phyloP scores from a whole-genome alignment of 2,888 invertebrate species.

The Agriopis aurantiaria region DNA sequence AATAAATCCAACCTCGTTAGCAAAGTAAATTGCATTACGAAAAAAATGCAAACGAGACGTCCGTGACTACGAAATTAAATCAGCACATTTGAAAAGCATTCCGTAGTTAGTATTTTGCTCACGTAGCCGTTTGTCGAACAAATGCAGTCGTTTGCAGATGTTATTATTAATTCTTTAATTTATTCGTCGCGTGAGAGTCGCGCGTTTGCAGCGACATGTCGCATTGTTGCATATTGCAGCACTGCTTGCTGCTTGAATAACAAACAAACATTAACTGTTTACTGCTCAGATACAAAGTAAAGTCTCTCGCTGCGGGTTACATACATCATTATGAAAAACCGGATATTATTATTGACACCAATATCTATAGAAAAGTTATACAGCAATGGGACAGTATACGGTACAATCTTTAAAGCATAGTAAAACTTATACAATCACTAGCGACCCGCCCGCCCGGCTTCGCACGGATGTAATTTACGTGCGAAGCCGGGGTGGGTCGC shows the following conservation, averaged over 20 bases:
- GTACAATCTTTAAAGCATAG: too few relatives aligned
- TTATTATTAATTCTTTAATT: slow-evolving; percentile 20
- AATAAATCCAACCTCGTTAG: slow-evolving; percentile 5
- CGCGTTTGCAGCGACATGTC: slow-evolving; percentile 9
- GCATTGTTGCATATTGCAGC: slow-evolving; percentile 10
- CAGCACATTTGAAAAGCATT: slow-evolving; percentile 8
- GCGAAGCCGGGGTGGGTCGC: too few relatives aligned
- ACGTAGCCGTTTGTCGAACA: slow-evolving; percentile 11
- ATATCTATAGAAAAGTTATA: too few relatives aligned
- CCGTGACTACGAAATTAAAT: slow-evolving; percentile 16
- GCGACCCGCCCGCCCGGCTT: too few relatives aligned
- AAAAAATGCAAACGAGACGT: slow-evolving; percentile 14
- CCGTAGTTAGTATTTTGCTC: background rate
- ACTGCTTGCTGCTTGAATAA: background rate
- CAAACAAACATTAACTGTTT: background rate
- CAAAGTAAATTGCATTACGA: slow-evolving; percentile 10
- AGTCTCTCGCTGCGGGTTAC: too few relatives aligned
- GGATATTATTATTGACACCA: too few relatives aligned
- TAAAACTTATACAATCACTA: too few relatives aligned
- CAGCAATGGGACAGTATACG: too few relatives aligned
- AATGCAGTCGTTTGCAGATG: slow-evolving; percentile 16
- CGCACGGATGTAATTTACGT: too few relatives aligned
- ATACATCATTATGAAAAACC: too few relatives aligned
- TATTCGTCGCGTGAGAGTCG: slow-evolving; percentile 19
- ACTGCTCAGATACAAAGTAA: background rate